phyloP scores from a whole-genome alignment of 2,113 vertebrate species.

The Saccopteryx bilineata region DNA sequence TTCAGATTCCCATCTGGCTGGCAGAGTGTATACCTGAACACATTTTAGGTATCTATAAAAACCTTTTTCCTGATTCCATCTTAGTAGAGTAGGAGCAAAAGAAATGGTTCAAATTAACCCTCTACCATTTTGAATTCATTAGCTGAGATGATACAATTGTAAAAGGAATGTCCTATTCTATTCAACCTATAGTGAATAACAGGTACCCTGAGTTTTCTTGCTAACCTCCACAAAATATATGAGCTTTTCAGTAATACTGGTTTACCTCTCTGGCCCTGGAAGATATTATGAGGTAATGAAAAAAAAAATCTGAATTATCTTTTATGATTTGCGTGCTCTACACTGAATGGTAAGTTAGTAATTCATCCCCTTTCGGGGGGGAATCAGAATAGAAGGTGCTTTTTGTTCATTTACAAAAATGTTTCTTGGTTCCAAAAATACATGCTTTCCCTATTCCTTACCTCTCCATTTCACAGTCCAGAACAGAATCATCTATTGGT shows the following conservation, averaged over 20 bases:
- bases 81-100: slow-evolving; percentile 36
- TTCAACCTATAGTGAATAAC: not conserved
- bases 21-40: not conserved
- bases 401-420: slow-evolving; percentile 58
- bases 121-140: slow-evolving; percentile 42
- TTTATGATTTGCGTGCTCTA: not conserved
- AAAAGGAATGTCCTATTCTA: slow-evolving; percentile 41
- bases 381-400: not conserved
- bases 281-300: slow-evolving; percentile 23
- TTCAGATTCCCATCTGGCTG: not conserved
- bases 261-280: slow-evolving; percentile 44
- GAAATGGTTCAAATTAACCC: slow-evolving; percentile 7
- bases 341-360: slow-evolving; percentile 15
- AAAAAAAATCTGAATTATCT: slow-evolving; percentile 1
- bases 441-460: slow-evolving; percentile 18
- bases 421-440: slow-evolving; percentile 46
- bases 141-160: not conserved
- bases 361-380: not conserved
- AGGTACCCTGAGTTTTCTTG: not conserved
- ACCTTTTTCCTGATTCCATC: not conserved
- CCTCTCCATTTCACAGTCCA: slow-evolving; percentile 5
- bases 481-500: slow-evolving; percentile 25
- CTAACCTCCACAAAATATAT: slow-evolving; percentile 5
- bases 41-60: not conserved
- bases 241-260: slow-evolving; percentile 21